These are phyloP conservation scores for Ernsta delagoae DNA, from an alignment of 2,888 invertebrate species.

Conservation along the genomic window DNA sequence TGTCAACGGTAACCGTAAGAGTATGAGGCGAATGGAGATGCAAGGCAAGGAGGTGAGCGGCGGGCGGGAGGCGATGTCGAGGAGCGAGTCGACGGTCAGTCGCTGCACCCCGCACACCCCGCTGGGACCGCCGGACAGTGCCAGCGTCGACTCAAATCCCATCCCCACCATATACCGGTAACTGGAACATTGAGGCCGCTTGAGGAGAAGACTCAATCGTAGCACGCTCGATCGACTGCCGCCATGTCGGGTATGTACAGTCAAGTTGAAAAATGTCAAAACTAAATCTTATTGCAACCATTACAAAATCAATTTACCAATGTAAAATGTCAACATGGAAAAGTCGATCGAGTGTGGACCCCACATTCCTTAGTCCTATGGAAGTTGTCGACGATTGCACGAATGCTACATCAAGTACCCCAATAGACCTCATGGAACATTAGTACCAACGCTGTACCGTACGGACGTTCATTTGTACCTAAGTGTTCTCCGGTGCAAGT, in stretches of 20 bases:
- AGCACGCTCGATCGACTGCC: constrained; percentile 39
- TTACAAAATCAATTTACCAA: too few relatives aligned
- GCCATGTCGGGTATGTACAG: constrained; percentile 33
- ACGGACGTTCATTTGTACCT: constrained; percentile 40
- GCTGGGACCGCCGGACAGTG: constrained; percentile 87
- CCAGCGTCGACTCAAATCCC: constrained; percentile 94
- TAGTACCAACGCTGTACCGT: constrained; percentile 41
- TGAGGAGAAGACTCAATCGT: constrained; percentile 62
- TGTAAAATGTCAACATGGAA: not conserved
- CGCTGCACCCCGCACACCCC: constrained; percentile 80
- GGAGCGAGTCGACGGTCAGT: constrained; percentile 89
- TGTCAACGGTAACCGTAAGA: constrained; percentile 77
- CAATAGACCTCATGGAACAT: constrained; percentile 39
- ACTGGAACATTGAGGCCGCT: constrained; percentile 59
- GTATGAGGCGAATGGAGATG: constrained; percentile 77
- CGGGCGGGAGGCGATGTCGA: constrained; percentile 85
- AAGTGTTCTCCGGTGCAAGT: constrained; percentile 68
- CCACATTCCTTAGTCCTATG: constrained; percentile 5
- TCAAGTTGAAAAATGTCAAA: constrained; percentile 12
- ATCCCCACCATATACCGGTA: constrained; percentile 96
- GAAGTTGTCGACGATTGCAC: constrained; percentile 38
- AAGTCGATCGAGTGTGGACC: constrained; percentile 41
- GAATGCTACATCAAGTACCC: constrained; percentile 32
- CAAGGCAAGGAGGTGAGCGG: constrained; percentile 64
- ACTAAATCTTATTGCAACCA: too few relatives aligned